These are phyloP conservation scores for Zygothrica quintamaculata DNA, from an alignment of 2,888 invertebrate species.

Conservation along the genomic window DNA sequence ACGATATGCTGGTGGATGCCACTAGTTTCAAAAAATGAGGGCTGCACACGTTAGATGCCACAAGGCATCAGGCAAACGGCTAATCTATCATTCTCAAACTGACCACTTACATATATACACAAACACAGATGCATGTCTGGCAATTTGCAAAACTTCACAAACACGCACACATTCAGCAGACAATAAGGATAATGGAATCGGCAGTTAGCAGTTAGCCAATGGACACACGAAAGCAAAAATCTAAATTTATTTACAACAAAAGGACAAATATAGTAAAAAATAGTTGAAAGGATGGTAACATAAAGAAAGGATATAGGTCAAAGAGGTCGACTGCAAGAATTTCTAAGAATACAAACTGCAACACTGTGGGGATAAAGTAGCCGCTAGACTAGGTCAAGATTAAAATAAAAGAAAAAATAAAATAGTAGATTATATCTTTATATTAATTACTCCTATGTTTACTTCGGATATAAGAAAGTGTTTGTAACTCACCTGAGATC, in stretches of 20 bases:
- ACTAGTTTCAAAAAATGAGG: not conserved
- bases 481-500: no score
- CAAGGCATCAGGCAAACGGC: conserved; percentile 18
- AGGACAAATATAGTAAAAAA: conserved; percentile 22
- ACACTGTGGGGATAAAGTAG: no score
- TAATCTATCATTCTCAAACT: conserved; percentile 72
- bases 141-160: conserved; percentile 77
- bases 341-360: no score
- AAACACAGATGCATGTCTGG: conserved; percentile 38
- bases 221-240: conserved; percentile 44
- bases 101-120: conserved; percentile 15
- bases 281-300: conserved; percentile 1
- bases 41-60: not conserved
- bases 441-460: no score
- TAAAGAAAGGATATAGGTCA: conserved; percentile 1
- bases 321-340: not conserved
- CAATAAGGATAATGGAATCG: conserved; percentile 2
- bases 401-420: no score
- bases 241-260: conserved; percentile 64
- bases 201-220: conserved; percentile 28
- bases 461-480: no score
- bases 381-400: no score
- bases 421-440: no score
- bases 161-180: conserved; percentile 54
- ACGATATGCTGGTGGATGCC: not conserved